Evolutionary conservation across 2,888 invertebrate species (phyloP).

Genomic region (Lamellibrachia satsuma): DNA sequence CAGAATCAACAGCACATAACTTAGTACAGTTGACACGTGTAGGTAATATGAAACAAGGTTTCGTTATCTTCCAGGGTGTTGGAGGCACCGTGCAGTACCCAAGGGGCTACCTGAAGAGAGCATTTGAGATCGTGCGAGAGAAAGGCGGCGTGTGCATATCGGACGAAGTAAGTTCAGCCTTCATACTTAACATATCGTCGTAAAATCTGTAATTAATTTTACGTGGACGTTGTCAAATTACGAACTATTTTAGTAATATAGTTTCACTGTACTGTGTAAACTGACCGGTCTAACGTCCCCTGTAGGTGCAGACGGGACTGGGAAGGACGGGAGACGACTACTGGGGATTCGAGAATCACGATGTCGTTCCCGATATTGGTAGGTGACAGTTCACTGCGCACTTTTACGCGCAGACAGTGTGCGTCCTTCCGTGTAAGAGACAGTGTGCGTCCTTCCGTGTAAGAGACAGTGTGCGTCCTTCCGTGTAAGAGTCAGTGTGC

Average conservation of each 20-base stretch:
- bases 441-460: too few species aligned
- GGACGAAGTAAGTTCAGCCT: constrained; percentile 78
- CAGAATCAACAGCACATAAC: not conserved
- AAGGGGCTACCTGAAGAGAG: constrained; percentile 83
- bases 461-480: too few species aligned
- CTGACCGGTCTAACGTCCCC: not conserved
- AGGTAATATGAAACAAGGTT: not conserved
- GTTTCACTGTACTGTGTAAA: not conserved
- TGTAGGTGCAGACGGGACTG: constrained; percentile 92
- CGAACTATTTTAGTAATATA: not conserved
- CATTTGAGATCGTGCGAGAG: constrained; percentile 79
- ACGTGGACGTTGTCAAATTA: not conserved
- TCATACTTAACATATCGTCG: not conserved
- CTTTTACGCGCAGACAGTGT: not conserved
- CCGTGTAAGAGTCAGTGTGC: too few species aligned
- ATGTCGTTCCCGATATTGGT: constrained; percentile 85
- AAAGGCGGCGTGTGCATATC: constrained; percentile 89
- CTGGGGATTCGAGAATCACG: constrained; percentile 96
- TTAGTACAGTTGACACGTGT: not conserved
- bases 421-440: not conserved
- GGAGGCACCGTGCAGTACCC: constrained; percentile 94
- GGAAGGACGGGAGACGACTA: constrained; percentile 92
- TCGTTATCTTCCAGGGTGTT: constrained; percentile 73
- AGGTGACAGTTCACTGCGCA: constrained; percentile 38
- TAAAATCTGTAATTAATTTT: not conserved